A percentile compares a stretch with the other conserved stretches of the same genome.
These are phyloP conservation scores for Sylvilagus bachmani DNA, from an alignment of 2,113 vertebrate genomes.

Conservation along the genomic window DNA sequence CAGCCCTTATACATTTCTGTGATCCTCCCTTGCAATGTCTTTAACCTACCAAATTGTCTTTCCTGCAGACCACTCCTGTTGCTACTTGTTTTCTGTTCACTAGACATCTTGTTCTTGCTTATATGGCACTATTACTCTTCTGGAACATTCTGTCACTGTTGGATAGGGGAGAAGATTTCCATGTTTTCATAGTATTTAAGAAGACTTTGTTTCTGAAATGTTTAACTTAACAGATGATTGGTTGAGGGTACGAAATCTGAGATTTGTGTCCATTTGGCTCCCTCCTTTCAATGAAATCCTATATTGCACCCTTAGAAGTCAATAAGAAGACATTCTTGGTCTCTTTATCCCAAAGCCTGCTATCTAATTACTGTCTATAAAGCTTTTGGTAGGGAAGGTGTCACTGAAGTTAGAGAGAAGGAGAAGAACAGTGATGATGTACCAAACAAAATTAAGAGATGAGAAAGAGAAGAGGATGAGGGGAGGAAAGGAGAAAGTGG, in stretches of 20 bases:
- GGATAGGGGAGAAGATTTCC: background rate
- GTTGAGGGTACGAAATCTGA: background rate
- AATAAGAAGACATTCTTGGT: background rate
- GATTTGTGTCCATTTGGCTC: background rate
- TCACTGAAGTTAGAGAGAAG: background rate
- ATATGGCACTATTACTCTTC: background rate
- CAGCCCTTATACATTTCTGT: background rate
- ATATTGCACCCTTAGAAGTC: background rate
- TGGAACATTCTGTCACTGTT: background rate
- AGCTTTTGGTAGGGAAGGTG: fast-evolving
- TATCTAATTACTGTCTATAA: background rate
- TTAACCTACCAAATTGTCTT: background rate
- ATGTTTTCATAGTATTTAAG: background rate
- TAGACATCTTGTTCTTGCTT: background rate
- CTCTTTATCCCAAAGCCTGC: background rate
- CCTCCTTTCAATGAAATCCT: background rate
- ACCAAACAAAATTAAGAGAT: background rate
- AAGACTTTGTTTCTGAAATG: background rate
- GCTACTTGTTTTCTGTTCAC: background rate
- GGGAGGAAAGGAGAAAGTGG: background rate
- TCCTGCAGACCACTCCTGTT: background rate
- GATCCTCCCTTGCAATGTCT: background rate
- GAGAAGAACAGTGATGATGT: background rate
- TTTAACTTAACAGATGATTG: background rate
- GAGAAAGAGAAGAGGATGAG: background rate